phyloP scores from a whole-genome alignment of 2,888 invertebrate species.

The Cyaniris semiargus region DNA sequence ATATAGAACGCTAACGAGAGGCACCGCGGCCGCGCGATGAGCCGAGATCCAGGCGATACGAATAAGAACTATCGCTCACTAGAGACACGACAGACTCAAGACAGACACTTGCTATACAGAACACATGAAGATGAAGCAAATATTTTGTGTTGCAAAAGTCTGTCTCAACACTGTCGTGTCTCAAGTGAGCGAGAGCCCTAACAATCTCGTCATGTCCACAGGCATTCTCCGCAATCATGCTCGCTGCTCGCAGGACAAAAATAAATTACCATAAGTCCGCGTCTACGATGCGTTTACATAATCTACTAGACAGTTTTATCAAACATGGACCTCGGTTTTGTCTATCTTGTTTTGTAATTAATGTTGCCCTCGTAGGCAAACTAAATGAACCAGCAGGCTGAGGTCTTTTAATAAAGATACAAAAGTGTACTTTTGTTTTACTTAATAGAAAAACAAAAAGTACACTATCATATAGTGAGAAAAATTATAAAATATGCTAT shows the following conservation, averaged over 20 bases:
- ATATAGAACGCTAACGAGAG: slow-evolving; percentile 67
- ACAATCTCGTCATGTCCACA: slow-evolving; percentile 46
- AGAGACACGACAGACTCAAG: too few species aligned
- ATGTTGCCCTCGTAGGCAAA: neutral
- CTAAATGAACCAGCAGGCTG: neutral
- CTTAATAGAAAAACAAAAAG: too few species aligned
- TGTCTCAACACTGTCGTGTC: too few species aligned
- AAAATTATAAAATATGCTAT: too few species aligned
- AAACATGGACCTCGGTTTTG: neutral
- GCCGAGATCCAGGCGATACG: slow-evolving; percentile 49
- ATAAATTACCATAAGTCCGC: slow-evolving; percentile 24
- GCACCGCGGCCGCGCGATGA: slow-evolving; percentile 50
- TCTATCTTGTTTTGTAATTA: neutral
- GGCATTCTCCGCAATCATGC: slow-evolving; percentile 36
- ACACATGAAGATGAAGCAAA: too few species aligned
- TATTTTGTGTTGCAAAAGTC: too few species aligned
- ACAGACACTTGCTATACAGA: too few species aligned
- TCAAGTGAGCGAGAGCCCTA: slow-evolving; percentile 32
- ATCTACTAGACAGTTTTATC: slow-evolving; percentile 1
- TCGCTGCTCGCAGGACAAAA: slow-evolving; percentile 8
- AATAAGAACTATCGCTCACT: too few species aligned
- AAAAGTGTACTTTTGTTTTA: too few species aligned
- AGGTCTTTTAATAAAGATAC: too few species aligned
- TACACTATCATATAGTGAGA: too few species aligned
- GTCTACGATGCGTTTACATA: slow-evolving; percentile 16